Conservation (phyloP, 2,797 vertebrate genomes). For the Paratrypauchen microcephalus region DNA sequence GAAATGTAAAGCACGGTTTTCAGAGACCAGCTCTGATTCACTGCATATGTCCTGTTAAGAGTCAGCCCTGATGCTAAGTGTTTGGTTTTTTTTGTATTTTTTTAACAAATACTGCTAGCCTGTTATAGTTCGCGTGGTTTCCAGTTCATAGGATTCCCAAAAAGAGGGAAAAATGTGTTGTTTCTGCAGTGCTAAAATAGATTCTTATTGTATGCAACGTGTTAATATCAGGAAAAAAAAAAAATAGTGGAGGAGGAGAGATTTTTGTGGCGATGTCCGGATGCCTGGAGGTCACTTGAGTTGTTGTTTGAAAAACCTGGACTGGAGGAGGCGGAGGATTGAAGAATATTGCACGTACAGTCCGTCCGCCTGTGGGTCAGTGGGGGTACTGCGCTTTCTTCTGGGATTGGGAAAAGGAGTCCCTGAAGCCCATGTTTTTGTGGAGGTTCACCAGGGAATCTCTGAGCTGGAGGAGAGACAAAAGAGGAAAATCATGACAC, state of each 20-base stretch:
- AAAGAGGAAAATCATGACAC: neutral
- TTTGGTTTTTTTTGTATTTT: conserved; percentile 4
- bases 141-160: conserved; percentile 19
- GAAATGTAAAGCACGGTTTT: conserved; percentile 36
- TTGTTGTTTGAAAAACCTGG: conserved; percentile 4
- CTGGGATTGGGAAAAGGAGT: conserved; percentile 76
- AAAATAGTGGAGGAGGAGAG: conserved; percentile 22
- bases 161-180: conserved; percentile 12
- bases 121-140: conserved; percentile 26
- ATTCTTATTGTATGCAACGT: conserved; percentile 18
- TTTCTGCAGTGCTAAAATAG: conserved; percentile 23
- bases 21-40: conserved; percentile 59
- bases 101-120: conserved; percentile 29
- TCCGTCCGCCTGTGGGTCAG: conserved; percentile 52
- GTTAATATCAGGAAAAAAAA: conserved; percentile 13
- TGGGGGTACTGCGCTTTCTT: conserved; percentile 84
- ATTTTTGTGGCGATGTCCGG: conserved; percentile 32
- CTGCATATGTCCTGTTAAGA: conserved; percentile 51
- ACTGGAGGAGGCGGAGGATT: neutral
- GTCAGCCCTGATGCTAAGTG: conserved; percentile 54
- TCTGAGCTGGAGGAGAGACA: conserved; percentile 80
- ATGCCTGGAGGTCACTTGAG: conserved; percentile 16
- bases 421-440: conserved; percentile 82
- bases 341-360: conserved; percentile 33
- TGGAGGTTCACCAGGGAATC: conserved; percentile 86